Evolutionary conservation across 1,140 invertebrate species (phyloP), one percentile per base, ranked within the genome.

Genomic region (Drosophila baimaii): DNA sequence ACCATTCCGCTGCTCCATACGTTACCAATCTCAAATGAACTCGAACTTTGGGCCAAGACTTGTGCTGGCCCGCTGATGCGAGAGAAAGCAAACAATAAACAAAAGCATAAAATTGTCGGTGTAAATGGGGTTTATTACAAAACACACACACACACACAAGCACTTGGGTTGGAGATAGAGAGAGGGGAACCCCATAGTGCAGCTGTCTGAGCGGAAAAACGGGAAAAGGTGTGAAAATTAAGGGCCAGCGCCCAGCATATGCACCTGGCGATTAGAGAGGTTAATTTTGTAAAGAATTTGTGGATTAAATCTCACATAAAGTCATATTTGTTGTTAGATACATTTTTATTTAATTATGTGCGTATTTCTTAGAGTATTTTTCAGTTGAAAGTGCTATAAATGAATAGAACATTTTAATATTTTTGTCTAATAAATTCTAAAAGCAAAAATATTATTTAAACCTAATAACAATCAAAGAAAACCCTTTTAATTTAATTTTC

Each of bases 21-120:
- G 70, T 70, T 88, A 83, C 84, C 77, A 86, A 83, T 83, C 86
- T 79, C 63, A 70, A 88, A 86, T 79, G 75, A 88, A 86, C 79
- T 79, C 76, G 37, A 61, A 51, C 66, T 51, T 56, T 41, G 61
- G 27, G 33, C 57, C 44, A 58, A 73, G 35, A 49, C 51, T 39
- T 39, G 31, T 39, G 35, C 23, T 47, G 41, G 65, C 21, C 43
- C 21, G 54, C 17, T 31, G 54, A 65, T 64, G 56, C 51, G 68
- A 58, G 63, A 70, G 63, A 82, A 74, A 66, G 70, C 57, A 66
- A 74, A 71, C 81, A 70, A 66, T 70, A 82, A 82, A 75, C 63
- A 76, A 61, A 62, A 56, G 52, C 65, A 80, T 72, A 81, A 72
- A 77, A 85, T 73, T 77, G 73, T 81, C 70, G 77, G 47, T 65